These are phyloP conservation scores for Tragelaphus buxtoni DNA, from an alignment of 2,113 vertebrate species.

Conservation along the genomic window DNA sequence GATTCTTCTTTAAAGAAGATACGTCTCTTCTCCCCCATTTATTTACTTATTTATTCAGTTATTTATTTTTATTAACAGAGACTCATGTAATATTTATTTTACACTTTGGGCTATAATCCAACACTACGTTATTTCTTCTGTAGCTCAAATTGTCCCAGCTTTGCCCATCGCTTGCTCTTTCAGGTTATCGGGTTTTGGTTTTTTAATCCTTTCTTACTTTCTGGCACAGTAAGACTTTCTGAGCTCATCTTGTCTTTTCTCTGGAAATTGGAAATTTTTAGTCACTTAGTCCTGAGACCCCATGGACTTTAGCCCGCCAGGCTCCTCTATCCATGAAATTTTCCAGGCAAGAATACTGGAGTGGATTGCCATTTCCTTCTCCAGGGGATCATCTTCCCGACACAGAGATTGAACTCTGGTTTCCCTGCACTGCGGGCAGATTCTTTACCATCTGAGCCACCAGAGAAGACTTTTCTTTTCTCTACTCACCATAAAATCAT, in stretches of 20 bases:
- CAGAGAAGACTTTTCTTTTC: background rate
- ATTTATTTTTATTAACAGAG: background rate
- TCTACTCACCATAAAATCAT: background rate
- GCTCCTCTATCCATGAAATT: background rate
- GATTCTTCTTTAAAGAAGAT: background rate
- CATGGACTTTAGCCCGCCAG: background rate
- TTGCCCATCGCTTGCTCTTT: background rate
- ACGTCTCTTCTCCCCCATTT: background rate
- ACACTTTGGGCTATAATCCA: background rate
- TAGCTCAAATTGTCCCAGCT: background rate
- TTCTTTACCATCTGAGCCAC: background rate
- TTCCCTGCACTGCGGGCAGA: rapidly evolving
- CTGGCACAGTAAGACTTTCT: background rate
- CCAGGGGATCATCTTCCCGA: background rate
- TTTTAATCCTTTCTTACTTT: background rate
- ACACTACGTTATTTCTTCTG: background rate
- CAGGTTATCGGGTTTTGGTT: background rate
- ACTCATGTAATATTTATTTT: background rate
- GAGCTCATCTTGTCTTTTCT: background rate
- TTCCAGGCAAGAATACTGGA: background rate
- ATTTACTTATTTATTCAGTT: background rate
- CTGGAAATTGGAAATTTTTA: background rate
- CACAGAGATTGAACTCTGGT: background rate
- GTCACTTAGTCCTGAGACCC: background rate
- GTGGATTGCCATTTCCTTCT: background rate